Conservation (phyloP, 1,140 invertebrate species). For the Drosophila prosaltans region DNA sequence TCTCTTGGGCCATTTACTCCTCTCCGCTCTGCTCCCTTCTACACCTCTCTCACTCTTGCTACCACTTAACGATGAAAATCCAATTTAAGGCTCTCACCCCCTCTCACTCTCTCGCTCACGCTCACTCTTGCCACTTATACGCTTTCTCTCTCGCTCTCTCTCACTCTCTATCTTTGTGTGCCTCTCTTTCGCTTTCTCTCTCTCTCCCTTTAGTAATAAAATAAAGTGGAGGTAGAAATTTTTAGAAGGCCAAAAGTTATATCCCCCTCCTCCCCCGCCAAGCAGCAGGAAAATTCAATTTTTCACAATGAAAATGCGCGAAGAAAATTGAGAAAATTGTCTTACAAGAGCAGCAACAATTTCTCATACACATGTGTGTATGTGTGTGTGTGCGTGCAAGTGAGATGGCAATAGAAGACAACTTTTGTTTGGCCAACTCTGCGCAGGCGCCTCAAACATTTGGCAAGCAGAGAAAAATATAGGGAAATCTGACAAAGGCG, state of each 20-base stretch:
- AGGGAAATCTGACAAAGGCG: slow-evolving; percentile 74
- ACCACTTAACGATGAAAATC: slow-evolving; percentile 81
- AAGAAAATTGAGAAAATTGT: slow-evolving; percentile 78
- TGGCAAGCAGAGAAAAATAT: slow-evolving; percentile 50
- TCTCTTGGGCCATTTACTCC: not conserved
- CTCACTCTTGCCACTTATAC: slow-evolving; percentile 24
- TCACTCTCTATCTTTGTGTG: not conserved
- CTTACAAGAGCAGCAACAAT: slow-evolving; percentile 48
- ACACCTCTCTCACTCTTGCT: slow-evolving; percentile 43
- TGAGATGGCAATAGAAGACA: slow-evolving; percentile 19
- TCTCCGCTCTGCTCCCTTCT: slow-evolving; percentile 14
- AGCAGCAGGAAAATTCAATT: slow-evolving; percentile 68
- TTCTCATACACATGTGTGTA: not conserved
- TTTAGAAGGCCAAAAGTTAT: slow-evolving; percentile 26
- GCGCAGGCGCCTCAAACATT: slow-evolving; percentile 45
- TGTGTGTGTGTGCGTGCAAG: slow-evolving; percentile 18
- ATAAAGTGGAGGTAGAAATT: slow-evolving; percentile 69
- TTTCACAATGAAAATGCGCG: slow-evolving; percentile 79
- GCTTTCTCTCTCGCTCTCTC: not conserved
- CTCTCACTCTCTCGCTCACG: slow-evolving; percentile 28
- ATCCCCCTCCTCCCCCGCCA: slow-evolving; percentile 39
- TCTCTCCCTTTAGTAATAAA: slow-evolving; percentile 73
- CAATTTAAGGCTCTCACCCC: slow-evolving; percentile 73
- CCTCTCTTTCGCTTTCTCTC: slow-evolving; percentile 27
- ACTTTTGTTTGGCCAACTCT: slow-evolving; percentile 67